Percentiles rank a stretch among this genome's conserved stretches.
These are phyloP conservation scores for Drosophila maculinotata DNA, from an alignment of 2,888 invertebrate genomes.

Conservation along the genomic window DNA sequence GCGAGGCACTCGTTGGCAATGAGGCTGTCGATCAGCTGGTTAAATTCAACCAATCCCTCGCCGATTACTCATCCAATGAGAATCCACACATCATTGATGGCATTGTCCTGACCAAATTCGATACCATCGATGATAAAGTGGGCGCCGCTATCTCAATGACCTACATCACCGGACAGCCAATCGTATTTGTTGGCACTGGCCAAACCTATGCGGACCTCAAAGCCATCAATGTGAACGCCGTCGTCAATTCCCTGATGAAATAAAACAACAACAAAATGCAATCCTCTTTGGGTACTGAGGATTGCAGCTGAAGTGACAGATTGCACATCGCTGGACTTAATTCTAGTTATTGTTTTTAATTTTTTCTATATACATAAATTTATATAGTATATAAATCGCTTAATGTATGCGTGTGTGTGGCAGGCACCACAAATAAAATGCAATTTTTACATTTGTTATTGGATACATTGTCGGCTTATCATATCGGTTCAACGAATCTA, in stretches of 20 bases:
- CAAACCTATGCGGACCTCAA: slow-evolving; percentile 99
- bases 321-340: slow-evolving; percentile 21
- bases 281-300: neutral
- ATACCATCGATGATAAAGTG: slow-evolving; percentile 99
- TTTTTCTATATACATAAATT: slow-evolving; percentile 9
- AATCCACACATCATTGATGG: slow-evolving; percentile 98
- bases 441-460: slow-evolving; percentile 58
- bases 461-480: slow-evolving; percentile 6
- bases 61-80: slow-evolving; percentile 92
- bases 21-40: slow-evolving; percentile 99
- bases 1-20: slow-evolving; percentile 99
- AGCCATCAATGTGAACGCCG: slow-evolving; percentile 97
- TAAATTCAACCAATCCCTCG: slow-evolving; percentile 99
- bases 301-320: neutral
- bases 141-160: slow-evolving; percentile 99
- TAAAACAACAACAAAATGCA: slow-evolving; percentile 82
- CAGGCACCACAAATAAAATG: slow-evolving; percentile 40
- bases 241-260: slow-evolving; percentile 98
- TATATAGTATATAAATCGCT: slow-evolving; percentile 7
- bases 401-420: slow-evolving; percentile 7
- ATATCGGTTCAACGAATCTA: too few species aligned
- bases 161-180: slow-evolving; percentile 99
- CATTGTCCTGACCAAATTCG: slow-evolving; percentile 99
- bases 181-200: slow-evolving; percentile 97
- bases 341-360: slow-evolving; percentile 21